phyloP scores from a whole-genome alignment of 2,113 vertebrate species.

The Phyllostomus hastatus region DNA sequence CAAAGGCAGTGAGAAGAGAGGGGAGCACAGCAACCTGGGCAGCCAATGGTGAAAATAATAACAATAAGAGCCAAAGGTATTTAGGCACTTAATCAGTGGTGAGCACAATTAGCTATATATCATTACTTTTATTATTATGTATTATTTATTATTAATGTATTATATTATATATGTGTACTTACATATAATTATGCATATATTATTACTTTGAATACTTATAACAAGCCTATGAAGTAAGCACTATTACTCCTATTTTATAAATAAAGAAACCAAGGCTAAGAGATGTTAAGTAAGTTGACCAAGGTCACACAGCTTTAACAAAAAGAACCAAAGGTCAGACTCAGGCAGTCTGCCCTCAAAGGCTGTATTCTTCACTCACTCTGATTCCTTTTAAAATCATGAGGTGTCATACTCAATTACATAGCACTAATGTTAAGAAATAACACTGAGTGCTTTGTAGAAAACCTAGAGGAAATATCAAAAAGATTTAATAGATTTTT shows the following conservation, averaged over 20 bases:
- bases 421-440: background rate
- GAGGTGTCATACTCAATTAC: background rate
- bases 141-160: no score
- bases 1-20: background rate
- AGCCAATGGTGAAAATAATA: background rate
- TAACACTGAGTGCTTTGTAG: background rate
- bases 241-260: background rate
- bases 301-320: background rate
- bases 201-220: background rate
- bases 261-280: background rate
- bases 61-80: background rate
- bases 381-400: background rate
- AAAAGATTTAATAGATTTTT: background rate
- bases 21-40: background rate
- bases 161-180: no score
- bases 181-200: no score
- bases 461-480: background rate
- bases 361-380: background rate
- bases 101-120: background rate
- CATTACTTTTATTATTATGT: no score
- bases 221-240: background rate
- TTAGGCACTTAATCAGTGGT: background rate
- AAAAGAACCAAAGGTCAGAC: background rate
- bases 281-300: background rate
- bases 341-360: background rate